Evolutionary conservation across 2,797 vertebrate species (phyloP).

Genomic region (Pseudomugil gertrudae): DNA sequence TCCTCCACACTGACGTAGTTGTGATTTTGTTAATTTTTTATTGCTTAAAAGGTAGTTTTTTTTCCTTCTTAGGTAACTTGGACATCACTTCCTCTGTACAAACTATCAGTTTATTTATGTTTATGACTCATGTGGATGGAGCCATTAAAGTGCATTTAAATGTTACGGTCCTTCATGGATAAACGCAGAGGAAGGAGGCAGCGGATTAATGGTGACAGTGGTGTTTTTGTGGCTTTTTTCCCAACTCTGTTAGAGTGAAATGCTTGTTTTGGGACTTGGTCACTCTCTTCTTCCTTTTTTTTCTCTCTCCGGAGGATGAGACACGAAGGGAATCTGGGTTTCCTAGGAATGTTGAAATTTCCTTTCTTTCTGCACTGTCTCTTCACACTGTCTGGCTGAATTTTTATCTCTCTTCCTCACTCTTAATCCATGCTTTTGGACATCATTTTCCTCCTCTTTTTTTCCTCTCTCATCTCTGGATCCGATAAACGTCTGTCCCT

Average conservation of each 20-base stretch:
- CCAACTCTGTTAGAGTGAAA: conserved; percentile 42
- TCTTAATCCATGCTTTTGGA: conserved; percentile 16
- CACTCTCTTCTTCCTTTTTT: conserved; percentile 27
- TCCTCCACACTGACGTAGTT: conserved; percentile 32
- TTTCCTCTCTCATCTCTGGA: background rate
- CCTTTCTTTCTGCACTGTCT: conserved; percentile 22
- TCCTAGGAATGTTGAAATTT: conserved; percentile 30
- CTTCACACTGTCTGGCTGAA: conserved; percentile 24
- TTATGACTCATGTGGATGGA: background rate
- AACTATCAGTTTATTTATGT: background rate
- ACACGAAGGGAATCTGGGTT: conserved; percentile 34
- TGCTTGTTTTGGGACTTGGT: conserved; percentile 25
- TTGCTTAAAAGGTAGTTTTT: background rate
- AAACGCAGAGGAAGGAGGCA: too few species aligned
- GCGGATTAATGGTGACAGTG: conserved; percentile 15
- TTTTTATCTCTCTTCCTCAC: conserved; percentile 24
- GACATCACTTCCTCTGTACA: background rate
- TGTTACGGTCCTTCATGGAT: background rate
- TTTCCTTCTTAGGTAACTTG: too few species aligned
- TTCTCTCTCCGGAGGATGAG: conserved; percentile 32
- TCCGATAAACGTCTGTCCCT: conserved; percentile 46
- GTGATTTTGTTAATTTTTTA: conserved; percentile 62
- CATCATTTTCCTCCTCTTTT: background rate
- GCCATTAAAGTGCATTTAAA: background rate
- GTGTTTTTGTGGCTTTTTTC: conserved; percentile 49